Evolutionary conservation across 2,113 vertebrate species (phyloP), one percentile per base, ranked within the genome.

Genomic region (Phaetusa simplex): DNA sequence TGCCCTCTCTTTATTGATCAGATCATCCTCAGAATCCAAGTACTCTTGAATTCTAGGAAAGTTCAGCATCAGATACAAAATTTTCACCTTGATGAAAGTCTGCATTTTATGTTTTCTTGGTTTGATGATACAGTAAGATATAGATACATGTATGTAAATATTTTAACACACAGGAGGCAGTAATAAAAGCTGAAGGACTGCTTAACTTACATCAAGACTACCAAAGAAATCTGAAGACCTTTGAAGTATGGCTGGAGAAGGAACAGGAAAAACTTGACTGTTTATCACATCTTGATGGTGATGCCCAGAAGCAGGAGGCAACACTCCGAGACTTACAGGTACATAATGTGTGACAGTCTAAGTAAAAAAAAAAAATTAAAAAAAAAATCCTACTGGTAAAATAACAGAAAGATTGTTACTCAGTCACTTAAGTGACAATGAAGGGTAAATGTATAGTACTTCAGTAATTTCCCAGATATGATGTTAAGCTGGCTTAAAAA

Each of bases 171-270:
- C 82, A 99, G 99, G 99, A 98, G 83, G 97, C 98, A 18, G 98
- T 99, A 79, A 97, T 94, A 58, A 99, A 98, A 95, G 98, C 98
- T 61, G 99, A 99, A 97, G 98, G 98, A 79, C 95, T 99, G 50
- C 98, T 99, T 72, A 97, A 98, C 78, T 98, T 99, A 74, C 99
- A 99, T 92, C 98, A 99, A 94, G 99, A 99, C 40, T 99, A 99
- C 95, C 99, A 99, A 97, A 98, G 98, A 79, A 98, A 98, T 29
- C 92, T 99, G 36, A 99, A 99, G 82, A 97, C 98, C 42, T 99
- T 99, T 98, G 99, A 99, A 97, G 97, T 98, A 80, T 99, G 99
- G 99, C 94, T 99, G 96, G 98, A 98, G 81, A 99, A 99, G 91
- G 99, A 99, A 82, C 99, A 99, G 91, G 99, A 99, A 74, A 98